Base-by-base conservation (phyloP, 1,140 invertebrate genomes). In the Leptonema lineaticorne region DNA sequence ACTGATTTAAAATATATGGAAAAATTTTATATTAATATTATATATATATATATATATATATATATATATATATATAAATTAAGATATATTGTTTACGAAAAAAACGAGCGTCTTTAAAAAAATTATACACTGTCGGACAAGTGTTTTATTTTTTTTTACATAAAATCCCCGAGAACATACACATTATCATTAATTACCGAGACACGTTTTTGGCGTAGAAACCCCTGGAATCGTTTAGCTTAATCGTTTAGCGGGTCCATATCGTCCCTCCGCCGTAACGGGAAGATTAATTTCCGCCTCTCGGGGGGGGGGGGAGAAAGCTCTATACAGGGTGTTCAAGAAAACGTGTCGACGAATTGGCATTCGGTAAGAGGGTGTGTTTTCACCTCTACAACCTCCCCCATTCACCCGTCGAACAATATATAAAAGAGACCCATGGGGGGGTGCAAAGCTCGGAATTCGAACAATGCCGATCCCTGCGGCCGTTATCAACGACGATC, bases 271-370 rank as follows among this genome's bases (percentile, higher is more conserved):
- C 46, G 46, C 46, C 46, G 18, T 48, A 20, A 48, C 46, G 50
- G 50, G 22, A 24, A 53, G 50, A 53, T 53, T 53, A 53, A 53
- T 53, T 53, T 53, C 50, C 50, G 50, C 22, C 50, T 53, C 50
- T 24, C 22, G 20, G 50, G 50, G 8, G 24, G 37, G 37, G 37
- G 37, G 37, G 2, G 37, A 14, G 16, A 11, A 33, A 33, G 9
- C 37, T 41, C 37, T n/a, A 16, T 41, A 41, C 11, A 16, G 37
- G 2, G 16, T 9, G 37, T 11, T 41, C 11, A 9, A 16, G 37
- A 14, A 41, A 41, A 41, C 16, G 37, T 41, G 37, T 41, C 16
- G 16, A 16, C 11, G 37, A 16, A 41, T 41, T 16, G 37, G 37
- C 37, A 41, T 41, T 41, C 37, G 37, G 37, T n/a, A n/a, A n/a